Conservation (phyloP, 1,140 invertebrate genomes). For the Eupristina koningsbergeri region DNA sequence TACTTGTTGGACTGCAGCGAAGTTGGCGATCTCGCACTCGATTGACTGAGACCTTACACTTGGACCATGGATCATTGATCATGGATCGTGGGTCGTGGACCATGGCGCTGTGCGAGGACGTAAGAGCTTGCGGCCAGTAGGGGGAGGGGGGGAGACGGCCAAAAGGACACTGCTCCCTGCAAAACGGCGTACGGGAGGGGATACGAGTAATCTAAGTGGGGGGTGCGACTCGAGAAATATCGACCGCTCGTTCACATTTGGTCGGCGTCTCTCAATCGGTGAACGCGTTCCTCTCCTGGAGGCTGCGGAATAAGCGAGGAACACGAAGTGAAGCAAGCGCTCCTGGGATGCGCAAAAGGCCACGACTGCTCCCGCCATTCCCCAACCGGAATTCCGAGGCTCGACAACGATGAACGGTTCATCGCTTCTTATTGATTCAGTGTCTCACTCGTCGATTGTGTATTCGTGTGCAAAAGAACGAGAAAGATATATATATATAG, state of each 20-base stretch:
- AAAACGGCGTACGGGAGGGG: background rate
- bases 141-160: background rate
- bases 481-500: too few relatives aligned
- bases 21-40: slow-evolving; percentile 33
- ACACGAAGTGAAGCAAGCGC: too few relatives aligned
- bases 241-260: slow-evolving; percentile 67
- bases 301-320: background rate
- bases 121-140: background rate
- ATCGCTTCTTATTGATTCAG: too few relatives aligned
- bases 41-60: background rate
- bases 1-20: slow-evolving; percentile 37
- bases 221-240: slow-evolving; percentile 54
- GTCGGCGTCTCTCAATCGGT: slow-evolving; percentile 45
- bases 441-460: too few relatives aligned
- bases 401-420: too few relatives aligned
- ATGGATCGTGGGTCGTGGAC: too few relatives aligned
- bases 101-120: background rate
- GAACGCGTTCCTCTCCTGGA: background rate
- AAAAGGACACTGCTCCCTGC: slow-evolving; percentile 49
- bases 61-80: too few relatives aligned
- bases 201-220: slow-evolving; percentile 1
- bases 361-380: too few relatives aligned
- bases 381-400: too few relatives aligned
- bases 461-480: too few relatives aligned
- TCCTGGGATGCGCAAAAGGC: background rate